Percentiles rank a stretch among this genome's conserved stretches.
These are phyloP conservation scores for Lissonota sp. DNA, from an alignment of 2,888 invertebrate species.

Conservation along the genomic window DNA sequence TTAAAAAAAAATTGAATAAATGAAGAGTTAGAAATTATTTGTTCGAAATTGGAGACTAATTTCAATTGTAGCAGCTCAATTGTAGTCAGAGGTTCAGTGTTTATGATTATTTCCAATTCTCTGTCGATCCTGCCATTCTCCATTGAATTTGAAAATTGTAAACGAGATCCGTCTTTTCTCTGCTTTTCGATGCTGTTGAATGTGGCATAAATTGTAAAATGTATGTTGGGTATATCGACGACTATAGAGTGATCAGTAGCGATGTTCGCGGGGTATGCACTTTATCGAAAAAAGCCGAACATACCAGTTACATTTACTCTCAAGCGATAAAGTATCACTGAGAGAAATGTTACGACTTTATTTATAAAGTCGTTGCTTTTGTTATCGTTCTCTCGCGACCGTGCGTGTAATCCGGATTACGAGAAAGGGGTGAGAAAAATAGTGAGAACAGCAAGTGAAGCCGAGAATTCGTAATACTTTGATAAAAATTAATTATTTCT, in stretches of 20 bases:
- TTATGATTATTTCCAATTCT: slow-evolving; percentile 65
- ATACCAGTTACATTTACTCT: slow-evolving; percentile 80
- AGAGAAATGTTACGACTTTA: slow-evolving; percentile 79
- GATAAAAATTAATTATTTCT: not conserved
- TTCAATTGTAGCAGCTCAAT: too few species aligned
- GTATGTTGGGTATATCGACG: slow-evolving; percentile 22
- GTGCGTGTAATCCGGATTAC: slow-evolving; percentile 54
- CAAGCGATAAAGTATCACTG: slow-evolving; percentile 79
- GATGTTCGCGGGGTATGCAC: slow-evolving; percentile 70
- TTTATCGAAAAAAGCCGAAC: slow-evolving; percentile 82
- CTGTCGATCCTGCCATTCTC: slow-evolving; percentile 53
- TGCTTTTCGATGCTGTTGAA: slow-evolving; percentile 13
- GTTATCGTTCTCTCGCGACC: slow-evolving; percentile 66
- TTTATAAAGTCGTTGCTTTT: slow-evolving; percentile 74
- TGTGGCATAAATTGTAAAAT: not conserved
- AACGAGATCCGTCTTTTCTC: slow-evolving; percentile 52
- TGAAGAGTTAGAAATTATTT: too few species aligned
- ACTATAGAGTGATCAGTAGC: slow-evolving; percentile 22
- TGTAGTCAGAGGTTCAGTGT: slow-evolving; percentile 32
- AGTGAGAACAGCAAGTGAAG: not conserved
- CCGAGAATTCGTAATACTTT: not conserved
- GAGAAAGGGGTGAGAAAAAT: slow-evolving; percentile 17
- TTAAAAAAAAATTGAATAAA: too few species aligned
- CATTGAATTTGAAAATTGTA: slow-evolving; percentile 75
- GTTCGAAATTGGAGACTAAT: too few species aligned